Conservation (phyloP, 2,888 invertebrate species). For the Brachycybe producta region DNA sequence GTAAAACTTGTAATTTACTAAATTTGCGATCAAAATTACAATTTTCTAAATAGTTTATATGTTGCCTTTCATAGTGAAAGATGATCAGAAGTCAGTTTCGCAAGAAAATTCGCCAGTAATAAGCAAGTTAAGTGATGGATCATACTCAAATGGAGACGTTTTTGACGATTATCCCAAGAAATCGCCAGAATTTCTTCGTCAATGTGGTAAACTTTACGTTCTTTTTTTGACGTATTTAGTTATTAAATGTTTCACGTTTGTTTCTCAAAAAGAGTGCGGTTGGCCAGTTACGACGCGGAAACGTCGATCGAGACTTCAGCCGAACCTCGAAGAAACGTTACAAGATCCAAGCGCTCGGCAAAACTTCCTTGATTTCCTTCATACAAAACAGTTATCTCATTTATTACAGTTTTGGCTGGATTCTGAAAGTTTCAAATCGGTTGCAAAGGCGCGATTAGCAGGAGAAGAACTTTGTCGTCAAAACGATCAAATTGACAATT, state of each 20-base stretch:
- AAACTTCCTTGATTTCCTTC: constrained; percentile 76
- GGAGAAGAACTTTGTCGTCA: neutral
- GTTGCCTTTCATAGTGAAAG: neutral
- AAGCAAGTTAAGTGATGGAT: neutral
- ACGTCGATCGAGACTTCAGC: constrained; percentile 45
- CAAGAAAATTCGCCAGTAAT: neutral
- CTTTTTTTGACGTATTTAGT: too few relatives aligned
- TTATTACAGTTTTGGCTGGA: constrained; percentile 40
- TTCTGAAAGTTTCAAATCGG: constrained; percentile 35
- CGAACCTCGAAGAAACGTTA: constrained; percentile 60
- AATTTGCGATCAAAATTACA: neutral
- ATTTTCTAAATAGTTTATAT: neutral
- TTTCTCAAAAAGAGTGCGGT: too few relatives aligned
- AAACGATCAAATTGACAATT: too few relatives aligned
- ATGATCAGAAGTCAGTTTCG: neutral
- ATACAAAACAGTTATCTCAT: constrained; percentile 48
- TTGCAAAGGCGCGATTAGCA: constrained; percentile 7
- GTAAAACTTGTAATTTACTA: neutral
- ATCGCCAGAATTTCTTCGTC: too few relatives aligned
- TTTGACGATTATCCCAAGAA: too few relatives aligned
- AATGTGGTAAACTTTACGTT: too few relatives aligned
- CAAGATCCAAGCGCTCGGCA: constrained; percentile 63
- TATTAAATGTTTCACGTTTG: too few relatives aligned
- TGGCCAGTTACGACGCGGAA: too few relatives aligned
- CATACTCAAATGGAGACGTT: too few relatives aligned